Base-by-base conservation (phyloP, 2,113 vertebrate species). In the Dipodomys stephensi region DNA sequence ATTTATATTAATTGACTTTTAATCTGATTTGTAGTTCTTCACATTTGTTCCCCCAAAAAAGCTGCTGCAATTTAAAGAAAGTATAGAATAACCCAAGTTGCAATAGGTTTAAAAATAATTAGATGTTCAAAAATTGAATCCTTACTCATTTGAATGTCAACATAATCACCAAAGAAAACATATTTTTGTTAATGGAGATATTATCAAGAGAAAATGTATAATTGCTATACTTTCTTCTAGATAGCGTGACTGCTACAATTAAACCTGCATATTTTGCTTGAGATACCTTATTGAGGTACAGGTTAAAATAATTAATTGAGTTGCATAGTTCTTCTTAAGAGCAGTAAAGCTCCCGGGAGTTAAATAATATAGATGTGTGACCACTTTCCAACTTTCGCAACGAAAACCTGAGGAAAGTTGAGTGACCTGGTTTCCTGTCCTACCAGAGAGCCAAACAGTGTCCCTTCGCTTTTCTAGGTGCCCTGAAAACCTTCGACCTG, bases 401-500 rank as follows among this genome's bases (percentile, higher is more conserved):
- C 39, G 25, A 83, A 68, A 90, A 60, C 23, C 11, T 35, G 53
- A 53, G 85, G 35, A 4, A 49, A 87, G 76, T 57, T 46, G 85
- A 81, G 53, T 68, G 16, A 9, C 6, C 32, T 83, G 16, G 2
- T 69, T 92, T 86, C 69, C 44, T 73, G 53, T 13, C 8, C 87
- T 57, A 27, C 3, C 65, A 0, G 2, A 65, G 68, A 23, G n/a
- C 39, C 46, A 20, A 71, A n/a, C 85, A 4, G 83, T 13, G 73
- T 68, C 68, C 11, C 28, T 73, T 39, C 69, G 72, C 11, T 85
- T 85, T 92, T 68, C 76, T 97, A 99, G 99, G 95, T 99, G 99
- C 97, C 99, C 99, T 83, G 99, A 99, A 92, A 99, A 97, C 76
- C 99, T 99, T 73, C 98, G 99, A 22, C 99, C 99, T 86, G 99